Evolutionary conservation across 2,888 invertebrate genomes (phyloP).

Genomic region (Suillia variegata): DNA sequence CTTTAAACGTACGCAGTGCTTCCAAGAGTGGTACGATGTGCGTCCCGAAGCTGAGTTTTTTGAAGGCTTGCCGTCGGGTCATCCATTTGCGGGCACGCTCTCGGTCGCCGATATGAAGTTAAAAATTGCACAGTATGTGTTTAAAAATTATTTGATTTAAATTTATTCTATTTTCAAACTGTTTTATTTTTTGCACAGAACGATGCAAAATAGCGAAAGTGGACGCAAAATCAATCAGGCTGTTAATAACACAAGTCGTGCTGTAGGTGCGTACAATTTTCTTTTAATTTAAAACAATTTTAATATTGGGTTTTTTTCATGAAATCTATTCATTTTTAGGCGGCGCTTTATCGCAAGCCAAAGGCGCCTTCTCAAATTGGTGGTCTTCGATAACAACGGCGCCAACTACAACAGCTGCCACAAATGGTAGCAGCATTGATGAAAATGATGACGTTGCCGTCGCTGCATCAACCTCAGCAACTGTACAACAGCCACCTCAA

Average conservation of each 20-base stretch:
- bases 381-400: slow-evolving; percentile 76
- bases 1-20: slow-evolving; percentile 89
- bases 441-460: slow-evolving; percentile 19
- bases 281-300: not conserved
- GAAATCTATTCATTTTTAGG: too few species aligned
- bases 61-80: slow-evolving; percentile 76
- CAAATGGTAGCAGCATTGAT: slow-evolving; percentile 8
- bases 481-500: too few species aligned
- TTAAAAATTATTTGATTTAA: too few species aligned
- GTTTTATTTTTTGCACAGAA: slow-evolving; percentile 66
- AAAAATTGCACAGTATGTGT: slow-evolving; percentile 87
- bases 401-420: slow-evolving; percentile 42
- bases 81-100: slow-evolving; percentile 93
- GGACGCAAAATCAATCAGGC: slow-evolving; percentile 93
- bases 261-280: slow-evolving; percentile 67
- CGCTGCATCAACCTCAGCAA: slow-evolving; percentile 8
- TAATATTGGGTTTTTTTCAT: too few species aligned
- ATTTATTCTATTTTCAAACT: not conserved
- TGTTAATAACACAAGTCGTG: slow-evolving; percentile 87
- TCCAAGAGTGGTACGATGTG: slow-evolving; percentile 78
- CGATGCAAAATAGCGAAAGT: slow-evolving; percentile 92
- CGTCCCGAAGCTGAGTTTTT: slow-evolving; percentile 71
- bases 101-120: slow-evolving; percentile 94
- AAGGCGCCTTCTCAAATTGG: slow-evolving; percentile 85
- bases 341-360: slow-evolving; percentile 84